Evolutionary conservation across 1,140 invertebrate species (phyloP), one percentile per base, ranked within the genome.

Genomic region (Propsilocerus akamusi): DNA sequence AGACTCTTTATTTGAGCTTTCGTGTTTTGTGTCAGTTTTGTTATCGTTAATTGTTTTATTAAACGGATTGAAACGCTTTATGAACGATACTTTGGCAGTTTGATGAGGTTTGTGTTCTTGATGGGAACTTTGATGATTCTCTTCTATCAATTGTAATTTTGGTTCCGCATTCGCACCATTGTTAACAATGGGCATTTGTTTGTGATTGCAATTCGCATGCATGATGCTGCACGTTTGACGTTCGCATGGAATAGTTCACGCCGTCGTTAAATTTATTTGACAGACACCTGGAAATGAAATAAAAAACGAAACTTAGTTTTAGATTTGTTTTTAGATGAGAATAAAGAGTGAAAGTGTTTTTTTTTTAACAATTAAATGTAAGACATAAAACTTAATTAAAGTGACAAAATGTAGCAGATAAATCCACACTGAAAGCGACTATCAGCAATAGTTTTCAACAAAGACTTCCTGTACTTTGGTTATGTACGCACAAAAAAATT

Each of bases 261-360:
- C 34, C 22, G 34, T 41, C 34, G 34, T 20, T 41, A 20, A 41
- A 41, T 41, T 41, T 41, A 41, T 41, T 41, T 41, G 34, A 41
- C 34, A 41, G 14, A 6, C 8, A 17, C 34, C 34, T 41, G 34
- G 14, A 20, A 41, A 41, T 20, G 34, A 20, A 5, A 17, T 20
- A 17, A 41, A 30, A 30, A n/a, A 30, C n/a, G 2, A 11, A 30
- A n/a, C n/a, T 11, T 30, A 7, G 28, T 11, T 30, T 8, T 3
- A 30, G 10, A 11, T 30, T 3, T 30, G n/a, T 3, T 11, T 11
- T 8, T 11, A 30, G 28, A 11, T 11, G 28, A 11, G n/a, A 30
- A n/a, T 8, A 8, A 30, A n/a, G 6, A 11, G n/a, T 11, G 10
- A 30, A 30, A 30, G 28, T 30, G 10, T 30, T n/a, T 11, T 30